Base-by-base conservation (phyloP, 2,113 vertebrate species). In the Coracopsis vasa region DNA sequence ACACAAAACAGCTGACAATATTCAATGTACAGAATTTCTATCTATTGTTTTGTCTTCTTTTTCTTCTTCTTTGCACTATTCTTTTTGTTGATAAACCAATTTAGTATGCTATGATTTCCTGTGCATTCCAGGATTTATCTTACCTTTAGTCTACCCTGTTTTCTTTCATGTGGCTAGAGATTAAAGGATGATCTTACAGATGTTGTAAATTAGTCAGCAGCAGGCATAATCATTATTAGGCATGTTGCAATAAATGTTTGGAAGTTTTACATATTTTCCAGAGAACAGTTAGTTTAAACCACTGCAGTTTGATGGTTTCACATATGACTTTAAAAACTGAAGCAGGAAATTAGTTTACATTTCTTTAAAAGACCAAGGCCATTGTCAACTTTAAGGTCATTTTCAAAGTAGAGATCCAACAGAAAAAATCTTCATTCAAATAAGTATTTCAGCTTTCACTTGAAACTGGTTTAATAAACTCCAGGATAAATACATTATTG, bases 401-500 rank as follows among this genome's bases (percentile, higher is more conserved):
- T 85, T 80, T 84, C 86, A 71, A 88, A 92, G 86, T 13, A 91
- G 85, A 91, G n/a, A 60, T 77, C 61, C 50, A 87, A 37, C 58
- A 62, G 65, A 91, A 94, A 87, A 95, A 95, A 88, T 61, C 88
- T 94, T 94, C 56, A 84, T 94, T 96, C 91, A 87, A 95, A 80
- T 86, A 92, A 94, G 88, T 89, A 77, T 92, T 97, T 95, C 86
- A 97, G 98, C 98, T 97, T 98, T 97, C 33, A 19, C 96, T 96
- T 97, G 95, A 98, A 97, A 97, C 95, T 95, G 92, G 24, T 98
- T 98, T 98, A 98, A 98, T 98, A 98, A 98, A 98, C 98, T 99
- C 98, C 97, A 98, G 97, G 98, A 98, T 98, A 98, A 95, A 92
- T 87, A 94, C 14, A 98, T 98, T 98, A 98, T 98, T 97, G 85